Evolutionary conservation across 2,888 invertebrate genomes (phyloP).

Genomic region (Clusia tigrina): DNA sequence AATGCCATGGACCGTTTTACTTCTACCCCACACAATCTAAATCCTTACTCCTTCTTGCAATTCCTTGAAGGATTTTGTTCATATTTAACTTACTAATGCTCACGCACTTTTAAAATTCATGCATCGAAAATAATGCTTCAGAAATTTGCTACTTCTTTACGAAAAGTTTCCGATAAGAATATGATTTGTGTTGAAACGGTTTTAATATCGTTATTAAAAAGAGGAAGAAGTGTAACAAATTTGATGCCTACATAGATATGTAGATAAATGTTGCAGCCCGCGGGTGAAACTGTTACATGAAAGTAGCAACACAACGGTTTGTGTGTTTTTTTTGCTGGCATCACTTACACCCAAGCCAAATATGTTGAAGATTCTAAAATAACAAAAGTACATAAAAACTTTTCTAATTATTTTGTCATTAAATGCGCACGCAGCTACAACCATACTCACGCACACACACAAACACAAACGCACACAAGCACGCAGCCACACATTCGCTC

Average conservation of each 20-base stretch:
- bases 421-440: conserved; percentile 50
- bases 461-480: conserved; percentile 39
- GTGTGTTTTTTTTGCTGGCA: too few species aligned
- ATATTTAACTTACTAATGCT: too few species aligned
- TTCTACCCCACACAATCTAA: too few species aligned
- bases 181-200: not conserved
- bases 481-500: not conserved
- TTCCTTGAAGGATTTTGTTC: too few species aligned
- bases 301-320: not conserved
- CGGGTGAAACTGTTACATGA: not conserved
- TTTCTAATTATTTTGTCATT: conserved; percentile 65
- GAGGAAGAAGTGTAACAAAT: not conserved
- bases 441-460: conserved; percentile 35
- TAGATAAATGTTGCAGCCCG: too few species aligned
- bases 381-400: conserved; percentile 54
- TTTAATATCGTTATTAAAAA: conserved; percentile 3
- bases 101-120: too few species aligned
- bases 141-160: too few species aligned
- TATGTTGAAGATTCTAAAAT: conserved; percentile 27
- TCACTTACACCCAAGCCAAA: not conserved
- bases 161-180: too few species aligned
- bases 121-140: too few species aligned
- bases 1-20: not conserved
- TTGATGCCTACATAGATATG: not conserved
- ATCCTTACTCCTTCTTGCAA: too few species aligned